Conservation (phyloP, 2,888 invertebrate species). For the Celastrina argiolus region DNA sequence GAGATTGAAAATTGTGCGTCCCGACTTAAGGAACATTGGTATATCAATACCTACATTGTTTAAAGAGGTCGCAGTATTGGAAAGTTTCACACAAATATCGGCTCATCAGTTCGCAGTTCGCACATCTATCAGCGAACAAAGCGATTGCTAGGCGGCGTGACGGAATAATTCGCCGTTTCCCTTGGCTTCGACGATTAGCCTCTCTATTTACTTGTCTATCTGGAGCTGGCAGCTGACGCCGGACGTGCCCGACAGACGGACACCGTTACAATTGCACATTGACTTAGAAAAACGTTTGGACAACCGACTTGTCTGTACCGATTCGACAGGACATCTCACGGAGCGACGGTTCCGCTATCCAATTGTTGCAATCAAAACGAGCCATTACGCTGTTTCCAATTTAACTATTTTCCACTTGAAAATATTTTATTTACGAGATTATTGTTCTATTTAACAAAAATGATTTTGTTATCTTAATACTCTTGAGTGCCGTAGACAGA, state of each 20-base stretch:
- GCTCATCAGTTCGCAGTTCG: slow-evolving; percentile 49
- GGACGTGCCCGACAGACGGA: slow-evolving; percentile 65
- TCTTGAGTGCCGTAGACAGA: no score
- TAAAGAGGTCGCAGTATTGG: not conserved
- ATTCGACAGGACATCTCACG: slow-evolving; percentile 46
- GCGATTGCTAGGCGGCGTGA: slow-evolving; percentile 70
- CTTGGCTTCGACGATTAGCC: slow-evolving; percentile 73
- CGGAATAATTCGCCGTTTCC: slow-evolving; percentile 75
- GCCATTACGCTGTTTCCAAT: not conserved
- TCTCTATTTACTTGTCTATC: slow-evolving; percentile 76
- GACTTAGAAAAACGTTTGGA: slow-evolving; percentile 76
- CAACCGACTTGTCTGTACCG: slow-evolving; percentile 50
- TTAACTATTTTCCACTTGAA: not conserved
- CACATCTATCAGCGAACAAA: slow-evolving; percentile 62
- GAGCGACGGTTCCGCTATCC: slow-evolving; percentile 46
- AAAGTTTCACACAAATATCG: slow-evolving; percentile 42
- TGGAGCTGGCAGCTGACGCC: slow-evolving; percentile 71
- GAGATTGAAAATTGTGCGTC: no score
- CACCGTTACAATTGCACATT: slow-evolving; percentile 72
- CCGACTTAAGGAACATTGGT: not conserved
- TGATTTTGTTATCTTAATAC: no score
- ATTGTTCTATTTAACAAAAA: no score
- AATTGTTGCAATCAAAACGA: slow-evolving; percentile 29
- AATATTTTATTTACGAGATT: not conserved
- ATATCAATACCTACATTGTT: not conserved